Percentiles rank a stretch among this genome's conserved stretches.
phyloP scores from a whole-genome alignment of 2,113 vertebrate species.

The Haliaeetus leucogaster region DNA sequence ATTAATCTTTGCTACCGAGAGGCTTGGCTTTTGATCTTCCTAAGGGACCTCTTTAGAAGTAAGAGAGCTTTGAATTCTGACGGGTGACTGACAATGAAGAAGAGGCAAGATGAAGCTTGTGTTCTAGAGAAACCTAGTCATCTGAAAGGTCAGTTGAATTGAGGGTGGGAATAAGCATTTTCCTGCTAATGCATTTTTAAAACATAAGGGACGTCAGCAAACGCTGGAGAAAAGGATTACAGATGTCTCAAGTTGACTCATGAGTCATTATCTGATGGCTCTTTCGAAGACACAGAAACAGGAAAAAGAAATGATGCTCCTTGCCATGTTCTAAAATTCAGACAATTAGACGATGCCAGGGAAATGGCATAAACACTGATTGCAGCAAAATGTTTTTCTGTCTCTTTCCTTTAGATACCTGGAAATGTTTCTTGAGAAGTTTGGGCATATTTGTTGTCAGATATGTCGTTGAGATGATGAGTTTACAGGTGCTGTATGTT shows the following conservation, averaged over 20 bases:
- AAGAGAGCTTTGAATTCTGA: slow-evolving; percentile 28
- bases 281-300: neutral
- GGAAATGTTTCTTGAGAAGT: neutral
- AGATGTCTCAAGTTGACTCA: neutral
- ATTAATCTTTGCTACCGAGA: neutral
- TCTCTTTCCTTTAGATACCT: neutral
- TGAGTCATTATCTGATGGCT: neutral
- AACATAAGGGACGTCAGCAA: neutral
- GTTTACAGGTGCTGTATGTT: neutral
- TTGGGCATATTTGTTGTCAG: neutral
- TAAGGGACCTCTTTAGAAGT: neutral
- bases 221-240: neutral
- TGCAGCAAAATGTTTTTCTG: neutral
- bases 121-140: neutral
- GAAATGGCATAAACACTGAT: neutral
- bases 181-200: neutral
- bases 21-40: slow-evolving; percentile 22
- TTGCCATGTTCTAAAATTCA: neutral
- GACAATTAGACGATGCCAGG: neutral
- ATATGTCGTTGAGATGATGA: neutral
- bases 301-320: neutral
- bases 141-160: slow-evolving; percentile 1
- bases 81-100: neutral
- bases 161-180: neutral
- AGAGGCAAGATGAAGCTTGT: neutral